phyloP scores from a whole-genome alignment of 1,140 invertebrate species.

The Pomacea maculata region DNA sequence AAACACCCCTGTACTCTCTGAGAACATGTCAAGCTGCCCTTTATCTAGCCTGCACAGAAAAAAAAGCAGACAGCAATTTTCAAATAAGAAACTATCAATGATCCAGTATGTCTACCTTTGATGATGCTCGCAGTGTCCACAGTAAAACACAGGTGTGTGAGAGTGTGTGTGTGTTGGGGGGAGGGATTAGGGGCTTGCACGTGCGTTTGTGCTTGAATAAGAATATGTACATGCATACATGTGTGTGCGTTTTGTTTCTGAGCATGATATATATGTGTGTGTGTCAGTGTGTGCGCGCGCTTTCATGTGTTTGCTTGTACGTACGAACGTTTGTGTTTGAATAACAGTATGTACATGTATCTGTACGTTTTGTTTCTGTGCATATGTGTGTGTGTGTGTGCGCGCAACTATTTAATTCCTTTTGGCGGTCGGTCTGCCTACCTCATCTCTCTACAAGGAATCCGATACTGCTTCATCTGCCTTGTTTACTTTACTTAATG shows the following conservation, averaged over 20 bases:
- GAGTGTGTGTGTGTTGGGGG: conserved; percentile 13
- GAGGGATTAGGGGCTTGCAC: neutral
- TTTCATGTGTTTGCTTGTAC: neutral
- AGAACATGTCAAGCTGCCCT: no score
- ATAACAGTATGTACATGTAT: neutral
- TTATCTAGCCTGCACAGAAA: no score
- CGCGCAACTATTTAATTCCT: neutral
- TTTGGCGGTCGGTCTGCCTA: neutral
- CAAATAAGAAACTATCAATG: no score
- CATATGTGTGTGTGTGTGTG: conserved; percentile 7
- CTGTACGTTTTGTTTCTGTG: neutral
- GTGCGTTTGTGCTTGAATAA: neutral
- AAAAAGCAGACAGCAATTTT: no score
- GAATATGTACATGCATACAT: neutral
- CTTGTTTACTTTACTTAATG: no score
- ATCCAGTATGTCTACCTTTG: no score
- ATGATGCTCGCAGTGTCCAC: no score
- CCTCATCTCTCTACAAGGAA: no score
- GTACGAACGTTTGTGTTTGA: neutral
- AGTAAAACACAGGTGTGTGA: no score
- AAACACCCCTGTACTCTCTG: no score
- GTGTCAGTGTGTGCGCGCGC: neutral
- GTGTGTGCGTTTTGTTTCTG: no score
- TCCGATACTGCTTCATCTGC: no score
- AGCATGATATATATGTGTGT: neutral